Evolutionary conservation across 2,888 invertebrate species (phyloP).

Genomic region (Heliconius aoede): DNA sequence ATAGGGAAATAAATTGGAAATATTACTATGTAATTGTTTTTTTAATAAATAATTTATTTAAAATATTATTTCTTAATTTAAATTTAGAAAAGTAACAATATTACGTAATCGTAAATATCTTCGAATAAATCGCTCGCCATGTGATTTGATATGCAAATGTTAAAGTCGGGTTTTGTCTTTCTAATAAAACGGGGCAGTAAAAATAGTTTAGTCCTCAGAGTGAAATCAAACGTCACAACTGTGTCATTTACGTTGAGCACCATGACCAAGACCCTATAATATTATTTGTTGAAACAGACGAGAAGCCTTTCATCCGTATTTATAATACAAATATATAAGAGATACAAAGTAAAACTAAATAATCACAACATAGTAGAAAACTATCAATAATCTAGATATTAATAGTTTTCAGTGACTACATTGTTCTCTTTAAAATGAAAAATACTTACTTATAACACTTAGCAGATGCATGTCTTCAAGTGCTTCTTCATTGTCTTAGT

Average conservation of each 20-base stretch:
- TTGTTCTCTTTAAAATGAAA: background rate
- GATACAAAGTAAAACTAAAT: slow-evolving; percentile 17
- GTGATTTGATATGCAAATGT: no score
- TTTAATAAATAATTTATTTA: no score
- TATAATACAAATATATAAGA: background rate
- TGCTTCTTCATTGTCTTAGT: background rate
- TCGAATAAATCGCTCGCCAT: no score
- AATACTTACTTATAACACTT: slow-evolving; percentile 1
- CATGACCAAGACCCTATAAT: background rate
- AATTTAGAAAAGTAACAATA: no score
- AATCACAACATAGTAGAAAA: slow-evolving; percentile 1
- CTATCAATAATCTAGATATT: slow-evolving; percentile 5
- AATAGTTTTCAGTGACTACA: background rate
- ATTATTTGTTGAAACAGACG: background rate
- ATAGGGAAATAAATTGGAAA: background rate
- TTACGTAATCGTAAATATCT: no score
- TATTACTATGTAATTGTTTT: background rate
- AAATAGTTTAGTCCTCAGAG: no score
- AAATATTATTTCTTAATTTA: no score
- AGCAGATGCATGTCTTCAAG: background rate
- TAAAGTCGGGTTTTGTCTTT: no score
- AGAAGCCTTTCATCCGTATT: slow-evolving; percentile 8
- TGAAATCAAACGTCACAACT: no score
- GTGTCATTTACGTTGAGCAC: no score
- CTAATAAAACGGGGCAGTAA: no score